Conservation (phyloP, 2,113 vertebrate genomes). For the Felis catus region DNA sequence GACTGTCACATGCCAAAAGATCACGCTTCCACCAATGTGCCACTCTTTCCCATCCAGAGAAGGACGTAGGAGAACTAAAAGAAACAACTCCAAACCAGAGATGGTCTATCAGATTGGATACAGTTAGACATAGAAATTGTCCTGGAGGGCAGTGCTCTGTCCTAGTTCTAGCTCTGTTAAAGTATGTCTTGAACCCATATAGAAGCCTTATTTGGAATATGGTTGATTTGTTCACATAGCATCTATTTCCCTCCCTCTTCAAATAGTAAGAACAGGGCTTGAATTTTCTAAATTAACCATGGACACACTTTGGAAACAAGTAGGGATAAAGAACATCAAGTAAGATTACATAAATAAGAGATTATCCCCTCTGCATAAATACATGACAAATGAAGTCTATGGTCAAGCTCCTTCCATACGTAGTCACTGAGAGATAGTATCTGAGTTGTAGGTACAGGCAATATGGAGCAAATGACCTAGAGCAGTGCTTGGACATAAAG, state of each 20-base stretch:
- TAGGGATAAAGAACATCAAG: not conserved
- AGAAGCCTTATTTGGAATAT: not conserved
- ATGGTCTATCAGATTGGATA: too few species aligned
- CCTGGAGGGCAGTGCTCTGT: not conserved
- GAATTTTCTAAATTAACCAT: slow-evolving; percentile 9
- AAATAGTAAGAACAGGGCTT: not conserved
- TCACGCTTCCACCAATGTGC: not conserved
- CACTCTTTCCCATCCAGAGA: not conserved
- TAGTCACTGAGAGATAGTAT: not conserved
- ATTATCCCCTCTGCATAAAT: not conserved
- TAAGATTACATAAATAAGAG: not conserved
- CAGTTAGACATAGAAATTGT: not conserved
- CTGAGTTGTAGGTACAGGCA: not conserved
- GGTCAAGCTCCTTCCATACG: not conserved
- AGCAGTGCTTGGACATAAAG: not conserved
- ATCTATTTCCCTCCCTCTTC: not conserved
- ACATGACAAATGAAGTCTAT: not conserved
- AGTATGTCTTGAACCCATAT: not conserved
- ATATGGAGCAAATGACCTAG: not conserved
- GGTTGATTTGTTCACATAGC: not conserved
- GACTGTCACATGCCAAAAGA: not conserved
- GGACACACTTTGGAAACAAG: not conserved
- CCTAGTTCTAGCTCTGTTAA: not conserved
- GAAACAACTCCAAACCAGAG: not conserved
- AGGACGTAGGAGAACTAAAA: not conserved